Base-by-base conservation (phyloP, 2,888 invertebrate species). In the Rosalia funebris region DNA sequence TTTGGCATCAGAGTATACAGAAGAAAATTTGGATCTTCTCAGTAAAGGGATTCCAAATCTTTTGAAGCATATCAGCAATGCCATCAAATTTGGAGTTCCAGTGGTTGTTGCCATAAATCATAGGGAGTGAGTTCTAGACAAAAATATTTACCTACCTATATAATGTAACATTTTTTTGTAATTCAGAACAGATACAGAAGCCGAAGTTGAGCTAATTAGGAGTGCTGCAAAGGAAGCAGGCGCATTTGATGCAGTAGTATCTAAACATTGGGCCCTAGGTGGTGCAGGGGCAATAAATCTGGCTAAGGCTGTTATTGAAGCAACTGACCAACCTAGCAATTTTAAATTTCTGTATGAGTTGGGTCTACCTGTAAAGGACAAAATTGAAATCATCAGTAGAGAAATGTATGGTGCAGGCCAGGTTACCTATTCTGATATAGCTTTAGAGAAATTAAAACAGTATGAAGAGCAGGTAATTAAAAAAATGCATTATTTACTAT, bases 321-420 rank as follows among this genome's bases (percentile, higher is more conserved):
- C 95, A 0, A 91, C 92, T 69, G 83, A 90, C 45, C 77, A 84
- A 58, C 83, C 87, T 0, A 85, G 85, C 42, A 78, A 83, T 54
- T 92, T 90, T 80, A 83, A 87, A 68, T 87, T 88, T 71, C 82
- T 95, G 5, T 95, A 95, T 75, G 86, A 90, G 1, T 79, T 90
- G 14, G 79, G 90, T 60, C 70, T 87, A 42, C 82, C 93, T 7
- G 87, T 99, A 54, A 88, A 90, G 68, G 90, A 93, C 1, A 99
- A 99, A 83, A 94, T 99, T 65, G 85, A 86, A 69, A 88, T 82
- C 5, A 96, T 99, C 74, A 96, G 98, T 0, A 87, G 84, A 55
- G 91, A 95, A 79, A 97, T 99, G 89, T 99, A 99, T 76, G 98
- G 98, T 1, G 98, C 98, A n/a, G 93, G 89, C 15, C 84, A 89